Percentiles rank a stretch among this genome's conserved stretches.
These are phyloP conservation scores for Eudasyphora cyanicolor DNA, from an alignment of 2,888 invertebrate genomes.

Conservation along the genomic window DNA sequence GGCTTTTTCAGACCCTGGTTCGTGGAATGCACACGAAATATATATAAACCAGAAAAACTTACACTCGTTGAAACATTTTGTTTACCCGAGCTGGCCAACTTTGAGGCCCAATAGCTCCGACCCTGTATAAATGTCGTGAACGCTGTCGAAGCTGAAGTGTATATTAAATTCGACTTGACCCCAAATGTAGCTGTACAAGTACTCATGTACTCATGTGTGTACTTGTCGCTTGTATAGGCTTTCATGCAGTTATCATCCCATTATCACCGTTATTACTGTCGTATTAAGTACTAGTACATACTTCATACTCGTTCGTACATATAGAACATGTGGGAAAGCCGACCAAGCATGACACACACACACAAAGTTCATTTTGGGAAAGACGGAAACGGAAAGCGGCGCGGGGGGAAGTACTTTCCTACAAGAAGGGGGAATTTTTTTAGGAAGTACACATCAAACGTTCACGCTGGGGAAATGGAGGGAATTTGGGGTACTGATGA, in stretches of 20 bases:
- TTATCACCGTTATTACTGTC: not conserved
- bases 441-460: conserved; percentile 13
- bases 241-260: conserved; percentile 1
- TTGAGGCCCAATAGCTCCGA: no score
- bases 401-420: not conserved
- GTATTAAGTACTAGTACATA: not conserved
- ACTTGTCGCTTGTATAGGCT: not conserved
- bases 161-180: not conserved
- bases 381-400: not conserved
- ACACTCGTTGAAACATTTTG: no score
- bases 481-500: not conserved
- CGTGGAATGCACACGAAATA: no score
- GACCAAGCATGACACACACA: no score
- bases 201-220: not conserved
- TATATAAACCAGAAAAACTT: no score
- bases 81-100: no score
- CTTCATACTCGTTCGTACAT: not conserved
- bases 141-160: no score
- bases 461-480: not conserved
- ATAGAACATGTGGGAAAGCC: conserved; percentile 11
- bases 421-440: not conserved
- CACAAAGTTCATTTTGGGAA: not conserved
- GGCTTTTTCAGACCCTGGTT: no score
- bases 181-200: not conserved
- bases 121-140: no score